Conservation (phyloP, 1,140 invertebrate species). For the Ladona fulva region DNA sequence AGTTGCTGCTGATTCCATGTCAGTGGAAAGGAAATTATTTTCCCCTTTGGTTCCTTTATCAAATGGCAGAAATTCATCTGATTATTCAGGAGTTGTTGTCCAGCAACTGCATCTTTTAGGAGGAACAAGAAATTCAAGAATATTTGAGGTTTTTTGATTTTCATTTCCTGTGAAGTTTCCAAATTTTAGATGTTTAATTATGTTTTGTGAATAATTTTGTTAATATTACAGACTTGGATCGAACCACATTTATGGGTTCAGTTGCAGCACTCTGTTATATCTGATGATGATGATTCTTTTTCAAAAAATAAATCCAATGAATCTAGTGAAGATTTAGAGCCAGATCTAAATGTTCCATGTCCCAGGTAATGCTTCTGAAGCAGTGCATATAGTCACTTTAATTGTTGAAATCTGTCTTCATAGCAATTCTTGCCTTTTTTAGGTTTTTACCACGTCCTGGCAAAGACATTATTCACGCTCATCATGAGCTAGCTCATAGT, state of each 20-base stretch:
- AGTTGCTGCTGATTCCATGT: background rate
- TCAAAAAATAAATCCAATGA: background rate
- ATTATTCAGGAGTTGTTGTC: background rate
- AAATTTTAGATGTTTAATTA: background rate
- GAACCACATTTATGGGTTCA: background rate
- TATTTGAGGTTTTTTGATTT: background rate
- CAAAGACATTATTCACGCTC: slow-evolving; percentile 34
- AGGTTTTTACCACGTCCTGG: background rate
- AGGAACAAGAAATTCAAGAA: background rate
- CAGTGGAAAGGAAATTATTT: background rate
- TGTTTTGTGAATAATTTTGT: background rate
- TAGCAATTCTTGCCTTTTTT: background rate
- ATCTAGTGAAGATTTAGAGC: background rate
- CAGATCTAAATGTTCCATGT: background rate
- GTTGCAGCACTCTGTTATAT: background rate
- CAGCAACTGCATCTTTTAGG: background rate
- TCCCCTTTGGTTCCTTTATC: background rate
- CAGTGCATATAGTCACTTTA: too few species aligned
- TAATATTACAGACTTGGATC: background rate
- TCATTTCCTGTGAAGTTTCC: background rate
- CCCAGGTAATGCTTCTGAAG: too few species aligned
- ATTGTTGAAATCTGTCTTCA: too few species aligned
- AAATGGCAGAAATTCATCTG: background rate
- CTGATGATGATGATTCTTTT: background rate
- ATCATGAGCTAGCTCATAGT: slow-evolving; percentile 35